Percentiles rank a stretch among this genome's conserved stretches.
Evolutionary conservation across 2,888 invertebrate genomes (phyloP).

Genomic region (Melanostoma mellinum): DNA sequence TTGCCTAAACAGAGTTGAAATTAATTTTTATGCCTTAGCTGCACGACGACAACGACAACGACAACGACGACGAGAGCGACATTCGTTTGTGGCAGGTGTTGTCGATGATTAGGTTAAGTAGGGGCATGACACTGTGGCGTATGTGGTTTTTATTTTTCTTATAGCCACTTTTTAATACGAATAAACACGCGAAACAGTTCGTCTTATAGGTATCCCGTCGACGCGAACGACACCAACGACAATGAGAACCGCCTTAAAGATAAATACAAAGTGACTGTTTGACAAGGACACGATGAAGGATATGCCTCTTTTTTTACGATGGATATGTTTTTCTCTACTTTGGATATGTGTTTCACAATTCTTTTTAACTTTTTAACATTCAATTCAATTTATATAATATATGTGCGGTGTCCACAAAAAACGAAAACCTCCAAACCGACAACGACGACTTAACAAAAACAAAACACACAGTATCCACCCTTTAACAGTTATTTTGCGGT

Average conservation of each 20-base stretch:
- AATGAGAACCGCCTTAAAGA: slow-evolving; percentile 15
- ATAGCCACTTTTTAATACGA: slow-evolving; percentile 32
- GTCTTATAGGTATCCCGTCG: not conserved
- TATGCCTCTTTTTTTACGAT: slow-evolving; percentile 31
- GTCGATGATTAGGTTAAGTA: slow-evolving; percentile 52
- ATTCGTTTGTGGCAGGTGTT: slow-evolving; percentile 45
- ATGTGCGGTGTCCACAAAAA: slow-evolving; percentile 9
- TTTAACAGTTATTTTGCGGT: slow-evolving; percentile 29
- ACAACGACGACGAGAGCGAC: slow-evolving; percentile 1
- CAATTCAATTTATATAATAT: slow-evolving; percentile 47
- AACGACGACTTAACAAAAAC: slow-evolving; percentile 4
- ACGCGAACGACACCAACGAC: slow-evolving; percentile 4
- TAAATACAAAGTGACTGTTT: slow-evolving; percentile 32
- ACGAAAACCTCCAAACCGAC: not conserved
- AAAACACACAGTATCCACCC: slow-evolving; percentile 24
- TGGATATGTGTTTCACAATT: slow-evolving; percentile 45
- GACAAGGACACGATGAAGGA: slow-evolving; percentile 52
- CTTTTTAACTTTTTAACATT: slow-evolving; percentile 34
- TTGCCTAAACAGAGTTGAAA: slow-evolving; percentile 43
- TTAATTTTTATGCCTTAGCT: slow-evolving; percentile 32
- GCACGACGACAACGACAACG: slow-evolving; percentile 5
- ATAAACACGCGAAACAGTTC: slow-evolving; percentile 52
- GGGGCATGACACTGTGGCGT: slow-evolving; percentile 54
- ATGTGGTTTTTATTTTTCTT: slow-evolving; percentile 50
- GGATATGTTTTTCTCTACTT: slow-evolving; percentile 15